Percentiles rank a stretch among this genome's conserved stretches.
phyloP scores from a whole-genome alignment of 2,113 vertebrate species.

The Semicossyphus pulcher region DNA sequence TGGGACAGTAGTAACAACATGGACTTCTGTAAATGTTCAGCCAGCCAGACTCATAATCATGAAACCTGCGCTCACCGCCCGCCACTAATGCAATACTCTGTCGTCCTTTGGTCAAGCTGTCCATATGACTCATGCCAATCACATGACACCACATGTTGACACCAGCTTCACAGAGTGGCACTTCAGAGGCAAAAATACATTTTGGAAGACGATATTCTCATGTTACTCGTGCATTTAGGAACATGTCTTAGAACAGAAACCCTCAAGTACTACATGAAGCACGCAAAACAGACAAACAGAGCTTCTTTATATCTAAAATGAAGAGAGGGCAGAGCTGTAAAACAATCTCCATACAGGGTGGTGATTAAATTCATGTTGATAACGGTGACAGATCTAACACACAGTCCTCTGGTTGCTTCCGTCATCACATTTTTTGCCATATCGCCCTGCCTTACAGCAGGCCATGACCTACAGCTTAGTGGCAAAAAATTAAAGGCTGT shows the following conservation, averaged over 20 bases:
- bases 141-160: constrained; percentile 25
- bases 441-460: not conserved
- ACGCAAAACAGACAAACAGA: not conserved
- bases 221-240: not conserved
- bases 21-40: not conserved
- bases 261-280: not conserved
- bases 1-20: not conserved
- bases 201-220: not conserved
- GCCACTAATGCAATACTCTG: constrained; percentile 14
- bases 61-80: not conserved
- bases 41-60: constrained; percentile 19
- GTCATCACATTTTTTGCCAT: not conserved
- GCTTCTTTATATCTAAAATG: too few species aligned
- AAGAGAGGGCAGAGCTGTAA: too few species aligned
- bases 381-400: too few species aligned
- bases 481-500: not conserved
- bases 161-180: constrained; percentile 18
- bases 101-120: constrained; percentile 8
- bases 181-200: constrained; percentile 37
- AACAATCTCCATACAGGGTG: too few species aligned
- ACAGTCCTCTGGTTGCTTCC: too few species aligned
- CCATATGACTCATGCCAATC: constrained; percentile 57
- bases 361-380: too few species aligned
- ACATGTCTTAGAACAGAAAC: not conserved
- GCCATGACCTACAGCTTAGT: not conserved